phyloP scores from a whole-genome alignment of 2,888 invertebrate species.

The Melinaea marsaeus region DNA sequence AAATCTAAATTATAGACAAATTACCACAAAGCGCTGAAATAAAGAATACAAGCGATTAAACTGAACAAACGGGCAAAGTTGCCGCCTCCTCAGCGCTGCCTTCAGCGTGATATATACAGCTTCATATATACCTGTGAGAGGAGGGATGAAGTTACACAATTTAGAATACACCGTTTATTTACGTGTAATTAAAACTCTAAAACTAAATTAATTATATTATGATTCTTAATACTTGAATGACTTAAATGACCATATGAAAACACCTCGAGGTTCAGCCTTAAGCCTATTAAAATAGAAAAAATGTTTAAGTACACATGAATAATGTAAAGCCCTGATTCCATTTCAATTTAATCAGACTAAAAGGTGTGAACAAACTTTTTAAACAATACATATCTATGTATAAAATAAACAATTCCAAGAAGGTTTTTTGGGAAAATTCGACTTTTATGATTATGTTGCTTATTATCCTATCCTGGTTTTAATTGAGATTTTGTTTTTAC shows the following conservation, averaged over 20 bases:
- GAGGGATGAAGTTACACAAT: constrained; percentile 3
- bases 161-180: background rate
- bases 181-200: background rate
- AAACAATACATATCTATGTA: constrained; percentile 3
- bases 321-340: too few species aligned
- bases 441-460: background rate
- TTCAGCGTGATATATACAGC: constrained; percentile 31
- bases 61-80: constrained; percentile 37
- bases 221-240: too few species aligned
- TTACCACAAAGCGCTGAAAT: constrained; percentile 28
- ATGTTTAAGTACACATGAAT: too few species aligned
- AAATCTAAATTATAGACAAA: constrained; percentile 14
- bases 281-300: too few species aligned
- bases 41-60: constrained; percentile 38
- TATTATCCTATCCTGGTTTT: background rate
- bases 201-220: too few species aligned
- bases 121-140: constrained; percentile 23
- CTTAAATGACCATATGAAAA: too few species aligned
- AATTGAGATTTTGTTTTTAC: too few species aligned
- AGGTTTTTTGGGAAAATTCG: constrained; percentile 21
- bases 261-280: too few species aligned
- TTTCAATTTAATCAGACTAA: too few species aligned
- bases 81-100: constrained; percentile 34
- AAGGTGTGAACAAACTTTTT: too few species aligned
- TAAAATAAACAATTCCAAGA: constrained; percentile 29